Evolutionary conservation across 2,113 vertebrate species (phyloP).

Genomic region (Mesembrinibis cayennensis): DNA sequence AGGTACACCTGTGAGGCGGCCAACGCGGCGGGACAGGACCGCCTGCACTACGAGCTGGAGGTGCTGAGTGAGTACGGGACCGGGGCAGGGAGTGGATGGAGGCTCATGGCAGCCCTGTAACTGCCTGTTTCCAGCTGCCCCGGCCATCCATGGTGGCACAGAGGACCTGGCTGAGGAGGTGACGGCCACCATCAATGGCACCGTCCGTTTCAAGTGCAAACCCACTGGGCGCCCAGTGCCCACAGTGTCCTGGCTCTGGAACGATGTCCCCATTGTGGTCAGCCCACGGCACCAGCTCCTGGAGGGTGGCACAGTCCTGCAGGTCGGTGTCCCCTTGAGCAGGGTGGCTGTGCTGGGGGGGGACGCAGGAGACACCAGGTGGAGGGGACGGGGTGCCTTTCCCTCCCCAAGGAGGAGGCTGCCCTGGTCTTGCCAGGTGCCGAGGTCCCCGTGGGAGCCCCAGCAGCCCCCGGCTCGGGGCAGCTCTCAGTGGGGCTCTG

Average conservation of each 20-base stretch:
- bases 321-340: constrained; percentile 66
- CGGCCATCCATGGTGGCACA: constrained; percentile 72
- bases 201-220: constrained; percentile 77
- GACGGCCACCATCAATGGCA: constrained; percentile 77
- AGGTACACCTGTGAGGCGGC: constrained; percentile 85
- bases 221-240: constrained; percentile 79
- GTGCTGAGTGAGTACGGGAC: constrained; percentile 79
- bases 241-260: constrained; percentile 82
- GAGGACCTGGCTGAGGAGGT: constrained; percentile 83
- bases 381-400: background rate
- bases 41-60: constrained; percentile 85
- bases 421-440: too few relatives aligned
- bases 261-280: constrained; percentile 70
- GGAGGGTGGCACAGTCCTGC: constrained; percentile 77
- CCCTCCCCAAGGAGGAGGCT: background rate
- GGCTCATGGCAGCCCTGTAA: rapidly evolving
- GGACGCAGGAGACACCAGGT: rapidly evolving
- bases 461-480: rapidly evolving
- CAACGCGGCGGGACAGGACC: constrained; percentile 84
- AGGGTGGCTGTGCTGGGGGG: rapidly evolving
- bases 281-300: constrained; percentile 75
- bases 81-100: rapidly evolving
- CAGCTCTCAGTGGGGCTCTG: background rate
- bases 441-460: rapidly evolving
- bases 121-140: constrained; percentile 73